These are phyloP conservation scores for Chunga burmeisteri DNA, from an alignment of 2,113 vertebrate species.

Conservation along the genomic window DNA sequence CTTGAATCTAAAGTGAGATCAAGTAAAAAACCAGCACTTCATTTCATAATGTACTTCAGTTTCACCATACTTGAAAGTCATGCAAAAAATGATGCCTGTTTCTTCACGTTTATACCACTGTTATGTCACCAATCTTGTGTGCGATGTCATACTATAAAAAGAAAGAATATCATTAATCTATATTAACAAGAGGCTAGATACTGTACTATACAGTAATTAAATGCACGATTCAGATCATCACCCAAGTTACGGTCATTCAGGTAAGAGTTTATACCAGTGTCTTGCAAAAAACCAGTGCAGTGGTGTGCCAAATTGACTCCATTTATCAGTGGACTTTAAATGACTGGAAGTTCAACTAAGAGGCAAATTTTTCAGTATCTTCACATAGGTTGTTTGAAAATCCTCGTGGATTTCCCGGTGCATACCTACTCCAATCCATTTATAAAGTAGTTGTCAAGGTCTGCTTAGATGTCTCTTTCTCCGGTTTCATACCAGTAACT, in stretches of 20 bases:
- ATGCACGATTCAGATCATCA: neutral
- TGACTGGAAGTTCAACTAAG: neutral
- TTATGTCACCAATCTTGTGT: slow-evolving; percentile 75
- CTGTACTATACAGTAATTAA: neutral
- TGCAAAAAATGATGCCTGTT: slow-evolving; percentile 49
- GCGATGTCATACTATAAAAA: slow-evolving; percentile 73
- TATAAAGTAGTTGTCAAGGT: neutral
- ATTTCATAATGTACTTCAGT: slow-evolving; percentile 59
- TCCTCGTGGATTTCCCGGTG: neutral
- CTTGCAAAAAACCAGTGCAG: neutral
- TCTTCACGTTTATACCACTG: slow-evolving; percentile 76
- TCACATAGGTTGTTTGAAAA: neutral
- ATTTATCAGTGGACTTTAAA: neutral
- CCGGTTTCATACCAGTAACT: neutral
- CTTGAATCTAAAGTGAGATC: slow-evolving; percentile 53
- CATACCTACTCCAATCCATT: neutral
- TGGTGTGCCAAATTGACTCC: neutral
- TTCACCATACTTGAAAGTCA: slow-evolving; percentile 69
- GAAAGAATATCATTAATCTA: slow-evolving; percentile 66
- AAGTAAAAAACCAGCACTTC: slow-evolving; percentile 52
- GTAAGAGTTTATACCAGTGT: neutral
- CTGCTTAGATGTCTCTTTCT: neutral
- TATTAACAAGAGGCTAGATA: neutral
- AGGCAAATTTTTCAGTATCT: neutral
- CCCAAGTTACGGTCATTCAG: neutral